Percentiles rank a stretch among this genome's conserved stretches.
These are phyloP conservation scores for Plusia festucae DNA, from an alignment of 2,888 invertebrate species.

Conservation along the genomic window DNA sequence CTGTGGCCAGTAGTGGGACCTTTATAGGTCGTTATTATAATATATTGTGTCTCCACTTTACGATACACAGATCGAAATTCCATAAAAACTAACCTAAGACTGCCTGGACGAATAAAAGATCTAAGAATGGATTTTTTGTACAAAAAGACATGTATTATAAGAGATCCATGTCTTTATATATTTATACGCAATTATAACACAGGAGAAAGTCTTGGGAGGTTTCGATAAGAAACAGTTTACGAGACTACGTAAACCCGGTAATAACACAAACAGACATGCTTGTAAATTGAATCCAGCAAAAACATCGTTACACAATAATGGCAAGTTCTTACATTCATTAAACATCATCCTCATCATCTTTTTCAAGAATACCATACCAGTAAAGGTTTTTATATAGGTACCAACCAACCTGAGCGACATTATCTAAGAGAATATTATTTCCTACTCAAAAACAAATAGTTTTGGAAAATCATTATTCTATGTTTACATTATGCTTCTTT, in stretches of 20 bases:
- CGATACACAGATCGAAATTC: no score
- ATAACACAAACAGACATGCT: slow-evolving; percentile 1
- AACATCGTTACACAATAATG: slow-evolving; percentile 1
- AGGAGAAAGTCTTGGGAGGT: not conserved
- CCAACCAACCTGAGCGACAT: no score
- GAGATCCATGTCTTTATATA: not conserved
- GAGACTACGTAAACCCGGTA: not conserved
- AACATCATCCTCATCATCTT: not conserved
- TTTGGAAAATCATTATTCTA: not conserved
- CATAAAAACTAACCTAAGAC: no score
- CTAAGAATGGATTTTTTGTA: no score
- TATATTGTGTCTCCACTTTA: not conserved
- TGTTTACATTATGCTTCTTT: not conserved
- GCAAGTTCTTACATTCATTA: not conserved
- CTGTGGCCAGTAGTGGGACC: no score
- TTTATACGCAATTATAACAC: not conserved
- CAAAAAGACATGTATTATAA: not conserved
- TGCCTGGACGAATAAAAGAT: no score
- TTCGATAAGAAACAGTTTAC: not conserved
- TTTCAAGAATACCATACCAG: not conserved
- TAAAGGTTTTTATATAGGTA: no score
- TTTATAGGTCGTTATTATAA: no score
- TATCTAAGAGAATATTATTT: slow-evolving; percentile 3
- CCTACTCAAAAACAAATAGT: not conserved
- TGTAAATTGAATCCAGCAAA: slow-evolving; percentile 4